phyloP scores from a whole-genome alignment of 1,140 invertebrate species.

The Cydia strobilella region DNA sequence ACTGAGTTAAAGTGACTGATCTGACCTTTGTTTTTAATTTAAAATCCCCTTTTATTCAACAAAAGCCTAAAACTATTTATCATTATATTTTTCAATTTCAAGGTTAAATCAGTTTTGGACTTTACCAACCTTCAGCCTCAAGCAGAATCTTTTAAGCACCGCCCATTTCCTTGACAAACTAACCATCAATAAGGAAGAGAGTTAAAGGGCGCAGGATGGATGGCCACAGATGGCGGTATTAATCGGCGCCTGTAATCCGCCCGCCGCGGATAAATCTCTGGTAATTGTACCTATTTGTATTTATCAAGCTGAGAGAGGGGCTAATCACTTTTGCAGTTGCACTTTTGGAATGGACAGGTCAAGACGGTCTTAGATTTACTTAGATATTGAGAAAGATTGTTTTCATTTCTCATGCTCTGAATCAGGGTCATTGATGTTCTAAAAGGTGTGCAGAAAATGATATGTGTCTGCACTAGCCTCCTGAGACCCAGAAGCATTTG shows the following conservation, averaged over 20 bases:
- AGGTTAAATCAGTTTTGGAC: neutral
- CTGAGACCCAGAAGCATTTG: no score
- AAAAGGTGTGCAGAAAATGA: no score
- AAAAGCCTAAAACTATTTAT: neutral
- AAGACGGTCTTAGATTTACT: neutral
- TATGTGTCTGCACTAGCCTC: no score
- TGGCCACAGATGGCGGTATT: constrained; percentile 73
- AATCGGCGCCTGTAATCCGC: constrained; percentile 68
- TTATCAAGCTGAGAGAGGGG: constrained; percentile 55
- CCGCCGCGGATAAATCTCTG: constrained; percentile 66
- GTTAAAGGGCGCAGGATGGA: constrained; percentile 71
- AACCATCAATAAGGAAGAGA: constrained; percentile 47
- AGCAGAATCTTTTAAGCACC: neutral
- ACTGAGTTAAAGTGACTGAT: no score
- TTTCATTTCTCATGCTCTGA: no score
- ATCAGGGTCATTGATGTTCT: no score
- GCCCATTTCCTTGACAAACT: constrained; percentile 14
- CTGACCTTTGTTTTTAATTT: no score
- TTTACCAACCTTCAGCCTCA: neutral
- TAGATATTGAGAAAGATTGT: no score
- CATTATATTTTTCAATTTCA: neutral
- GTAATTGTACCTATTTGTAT: constrained; percentile 73
- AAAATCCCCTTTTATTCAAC: neutral
- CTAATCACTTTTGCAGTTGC: constrained; percentile 47
- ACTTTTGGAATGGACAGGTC: constrained; percentile 29